Evolutionary conservation across 2,797 vertebrate species (phyloP).

Genomic region (Labeo calbasu): DNA sequence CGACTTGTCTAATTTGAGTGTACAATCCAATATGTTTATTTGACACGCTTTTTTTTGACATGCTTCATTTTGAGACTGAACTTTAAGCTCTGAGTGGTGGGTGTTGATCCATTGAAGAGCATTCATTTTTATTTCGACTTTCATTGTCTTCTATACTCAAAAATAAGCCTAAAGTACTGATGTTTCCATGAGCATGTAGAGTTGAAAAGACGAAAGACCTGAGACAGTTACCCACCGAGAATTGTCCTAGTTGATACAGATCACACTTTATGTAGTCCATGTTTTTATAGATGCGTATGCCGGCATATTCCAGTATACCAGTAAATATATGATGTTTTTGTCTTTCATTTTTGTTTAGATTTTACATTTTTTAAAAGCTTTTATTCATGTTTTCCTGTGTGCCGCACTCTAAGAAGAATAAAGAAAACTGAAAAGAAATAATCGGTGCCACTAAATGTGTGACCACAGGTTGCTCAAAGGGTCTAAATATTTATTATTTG

Average conservation of each 20-base stretch:
- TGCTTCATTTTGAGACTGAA: neutral
- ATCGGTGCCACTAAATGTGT: neutral
- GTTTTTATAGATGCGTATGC: slow-evolving; percentile 72
- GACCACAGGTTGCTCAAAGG: neutral
- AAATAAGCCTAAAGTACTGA: slow-evolving; percentile 6
- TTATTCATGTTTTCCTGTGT: slow-evolving; percentile 80
- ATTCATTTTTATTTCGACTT: slow-evolving; percentile 3
- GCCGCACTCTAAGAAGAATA: slow-evolving; percentile 78
- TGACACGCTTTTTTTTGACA: slow-evolving; percentile 19
- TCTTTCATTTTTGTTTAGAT: slow-evolving; percentile 59
- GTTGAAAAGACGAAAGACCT: slow-evolving; percentile 50
- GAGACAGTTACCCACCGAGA: slow-evolving; percentile 26
- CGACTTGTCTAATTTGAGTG: neutral
- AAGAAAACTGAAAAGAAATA: slow-evolving; percentile 69
- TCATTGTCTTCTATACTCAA: neutral
- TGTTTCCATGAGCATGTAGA: slow-evolving; percentile 29
- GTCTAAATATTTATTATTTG: neutral
- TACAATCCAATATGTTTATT: slow-evolving; percentile 23
- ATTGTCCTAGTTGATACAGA: slow-evolving; percentile 52
- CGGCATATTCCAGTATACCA: slow-evolving; percentile 60
- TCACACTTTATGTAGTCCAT: slow-evolving; percentile 61
- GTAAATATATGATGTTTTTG: slow-evolving; percentile 59
- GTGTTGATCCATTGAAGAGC: neutral
- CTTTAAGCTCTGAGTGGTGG: neutral
- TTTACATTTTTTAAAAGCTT: slow-evolving; percentile 68